Evolutionary conservation across 1,140 invertebrate species (phyloP), one percentile per base, ranked within the genome.

Genomic region (Dryas iulia): DNA sequence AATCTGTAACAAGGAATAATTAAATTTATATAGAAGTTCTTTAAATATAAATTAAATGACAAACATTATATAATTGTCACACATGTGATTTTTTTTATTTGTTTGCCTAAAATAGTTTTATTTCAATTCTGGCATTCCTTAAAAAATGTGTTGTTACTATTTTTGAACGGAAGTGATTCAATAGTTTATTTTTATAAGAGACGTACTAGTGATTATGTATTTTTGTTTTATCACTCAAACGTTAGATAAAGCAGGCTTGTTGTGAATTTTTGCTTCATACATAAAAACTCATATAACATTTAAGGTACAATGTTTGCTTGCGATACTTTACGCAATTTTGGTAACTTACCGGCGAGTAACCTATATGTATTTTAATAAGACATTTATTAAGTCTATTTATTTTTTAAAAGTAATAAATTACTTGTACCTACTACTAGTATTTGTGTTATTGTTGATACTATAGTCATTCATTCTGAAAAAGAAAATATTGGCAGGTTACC

Each of bases 401-500:
- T n/a, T n/a, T n/a, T n/a, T n/a, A n/a, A n/a, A n/a, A n/a, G n/a
- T n/a, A n/a, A n/a, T n/a, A n/a, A n/a, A n/a, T n/a, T n/a, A n/a
- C n/a, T n/a, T n/a, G n/a, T n/a, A n/a, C n/a, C n/a, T n/a, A n/a
- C n/a, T n/a, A n/a, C 0, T 39, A 39, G n/a, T 39, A 39, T 39
- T 39, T 18, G 1, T 39, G 33, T 39, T 39, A 39, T 14, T 39
- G 2, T 14, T 39, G 2, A 39, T n/a, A 39, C 33, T 39, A 5
- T 21, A 31, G 30, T 3, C 6, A 18, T 21, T 8, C 18, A 21
- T 47, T 47, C 12, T 35, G n/a, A 8, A 47, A 47, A 21, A 10
- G 8, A 47, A 23, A 59, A 59, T 53, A 54, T 53, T 60, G 65
- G 65, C 58, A 53, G 0, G 30, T 28, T 53, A 6, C 65, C 65